phyloP scores from a whole-genome alignment of 2,888 invertebrate species.

The Pandemis corylana region DNA sequence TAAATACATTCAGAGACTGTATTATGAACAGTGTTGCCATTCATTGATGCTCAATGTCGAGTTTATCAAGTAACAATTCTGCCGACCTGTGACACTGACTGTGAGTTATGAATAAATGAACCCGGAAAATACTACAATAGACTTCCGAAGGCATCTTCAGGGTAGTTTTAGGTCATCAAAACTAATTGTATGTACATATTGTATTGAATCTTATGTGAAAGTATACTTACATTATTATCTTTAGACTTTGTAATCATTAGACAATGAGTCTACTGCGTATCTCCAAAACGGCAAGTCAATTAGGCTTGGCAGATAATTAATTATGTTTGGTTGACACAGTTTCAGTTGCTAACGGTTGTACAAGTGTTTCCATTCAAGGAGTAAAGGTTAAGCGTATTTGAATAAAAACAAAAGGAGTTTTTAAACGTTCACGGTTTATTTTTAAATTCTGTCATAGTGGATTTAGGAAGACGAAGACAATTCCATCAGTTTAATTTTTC shows the following conservation, averaged over 20 bases:
- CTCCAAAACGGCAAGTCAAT: slow-evolving; percentile 11
- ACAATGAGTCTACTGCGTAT: not conserved
- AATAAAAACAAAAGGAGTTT: slow-evolving; percentile 12
- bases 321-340: slow-evolving; percentile 17
- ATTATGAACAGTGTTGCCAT: not conserved
- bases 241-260: not conserved
- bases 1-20: not conserved
- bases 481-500: no score
- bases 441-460: not conserved
- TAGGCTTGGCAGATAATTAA: slow-evolving; percentile 12
- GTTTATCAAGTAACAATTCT: not conserved
- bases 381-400: slow-evolving; percentile 5
- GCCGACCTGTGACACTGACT: not conserved
- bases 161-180: not conserved
- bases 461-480: not conserved
- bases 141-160: not conserved
- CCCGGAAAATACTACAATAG: not conserved
- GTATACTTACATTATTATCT: not conserved
- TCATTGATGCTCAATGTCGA: not conserved
- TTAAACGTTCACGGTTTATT: not conserved
- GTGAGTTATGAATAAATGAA: not conserved
- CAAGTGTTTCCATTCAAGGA: slow-evolving; percentile 10
- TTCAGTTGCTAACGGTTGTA: slow-evolving; percentile 13
- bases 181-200: not conserved
- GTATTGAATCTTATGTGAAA: not conserved